phyloP scores from a whole-genome alignment of 1,140 invertebrate genomes.

The Chironomus striatipennis region DNA sequence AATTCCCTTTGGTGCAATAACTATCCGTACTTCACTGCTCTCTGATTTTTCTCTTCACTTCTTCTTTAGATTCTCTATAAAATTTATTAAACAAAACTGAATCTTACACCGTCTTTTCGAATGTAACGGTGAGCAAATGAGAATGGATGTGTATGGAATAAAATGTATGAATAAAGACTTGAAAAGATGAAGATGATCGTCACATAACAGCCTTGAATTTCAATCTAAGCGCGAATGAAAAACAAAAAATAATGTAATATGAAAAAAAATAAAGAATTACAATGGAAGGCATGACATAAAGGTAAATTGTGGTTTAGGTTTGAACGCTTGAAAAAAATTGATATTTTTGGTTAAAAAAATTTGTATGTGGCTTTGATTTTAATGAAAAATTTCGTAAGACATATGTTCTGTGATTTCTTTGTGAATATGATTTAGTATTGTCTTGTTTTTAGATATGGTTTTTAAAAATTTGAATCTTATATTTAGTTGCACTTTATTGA shows the following conservation, averaged over 20 bases:
- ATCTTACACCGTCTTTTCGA: neutral
- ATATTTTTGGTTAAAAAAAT: too few relatives aligned
- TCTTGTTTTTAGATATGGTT: too few relatives aligned
- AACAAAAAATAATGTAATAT: neutral
- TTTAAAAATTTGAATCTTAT: too few relatives aligned
- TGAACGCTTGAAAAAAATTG: too few relatives aligned
- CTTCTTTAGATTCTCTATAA: neutral
- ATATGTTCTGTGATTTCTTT: too few relatives aligned
- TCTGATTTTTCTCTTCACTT: neutral
- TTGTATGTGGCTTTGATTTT: too few relatives aligned
- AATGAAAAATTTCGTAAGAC: too few relatives aligned
- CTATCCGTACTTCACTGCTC: neutral
- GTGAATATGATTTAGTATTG: too few relatives aligned
- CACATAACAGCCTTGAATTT: slow-evolving; percentile 6
- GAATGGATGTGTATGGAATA: neutral
- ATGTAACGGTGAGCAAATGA: neutral
- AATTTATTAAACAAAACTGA: neutral
- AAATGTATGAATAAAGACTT: too few relatives aligned
- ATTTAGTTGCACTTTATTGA: too few relatives aligned
- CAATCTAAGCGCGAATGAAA: neutral
- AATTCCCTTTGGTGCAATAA: slow-evolving; percentile 7
- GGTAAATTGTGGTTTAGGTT: too few relatives aligned
- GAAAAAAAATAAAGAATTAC: neutral
- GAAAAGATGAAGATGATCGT: neutral
- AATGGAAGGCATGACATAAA: neutral